phyloP scores from a whole-genome alignment of 1,140 invertebrate species.

The Drosophila suzukii region DNA sequence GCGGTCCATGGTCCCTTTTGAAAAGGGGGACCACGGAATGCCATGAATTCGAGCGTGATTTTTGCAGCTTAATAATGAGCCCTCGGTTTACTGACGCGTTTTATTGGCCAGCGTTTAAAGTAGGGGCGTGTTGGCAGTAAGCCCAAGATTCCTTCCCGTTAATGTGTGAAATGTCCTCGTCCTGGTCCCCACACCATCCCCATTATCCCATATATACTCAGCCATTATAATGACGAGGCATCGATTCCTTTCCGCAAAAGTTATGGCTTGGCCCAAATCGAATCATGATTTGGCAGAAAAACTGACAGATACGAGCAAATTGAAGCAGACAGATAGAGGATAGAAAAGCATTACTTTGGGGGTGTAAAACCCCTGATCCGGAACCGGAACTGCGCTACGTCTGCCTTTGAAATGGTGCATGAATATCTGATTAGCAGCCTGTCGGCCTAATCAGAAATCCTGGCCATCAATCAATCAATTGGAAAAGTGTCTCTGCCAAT shows the following conservation, averaged over 20 bases:
- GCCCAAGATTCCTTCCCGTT: constrained; percentile 15
- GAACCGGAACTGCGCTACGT: constrained; percentile 28
- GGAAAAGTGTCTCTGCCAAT: constrained; percentile 47
- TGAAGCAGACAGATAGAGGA: constrained; percentile 50
- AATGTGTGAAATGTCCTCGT: constrained; percentile 48
- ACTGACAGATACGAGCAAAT: constrained; percentile 66
- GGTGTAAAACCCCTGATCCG: constrained; percentile 9
- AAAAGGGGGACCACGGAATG: background rate
- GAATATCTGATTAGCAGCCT: constrained; percentile 73
- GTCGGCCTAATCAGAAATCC: constrained; percentile 59
- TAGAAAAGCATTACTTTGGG: constrained; percentile 10
- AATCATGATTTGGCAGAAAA: constrained; percentile 60
- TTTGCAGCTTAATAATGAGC: constrained; percentile 84
- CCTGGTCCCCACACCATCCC: background rate
- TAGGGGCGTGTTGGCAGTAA: constrained; percentile 60
- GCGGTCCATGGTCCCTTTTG: background rate
- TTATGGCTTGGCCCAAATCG: constrained; percentile 41
- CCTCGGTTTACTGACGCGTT: constrained; percentile 71
- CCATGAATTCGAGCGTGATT: constrained; percentile 77
- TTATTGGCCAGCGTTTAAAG: constrained; percentile 70
- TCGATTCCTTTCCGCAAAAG: constrained; percentile 42
- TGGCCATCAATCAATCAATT: constrained; percentile 74
- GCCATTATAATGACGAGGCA: constrained; percentile 49
- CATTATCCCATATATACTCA: constrained; percentile 9
- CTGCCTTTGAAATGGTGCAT: constrained; percentile 62